These are phyloP conservation scores for Junco hyemalis DNA, from an alignment of 2,113 vertebrate genomes.

Conservation along the genomic window DNA sequence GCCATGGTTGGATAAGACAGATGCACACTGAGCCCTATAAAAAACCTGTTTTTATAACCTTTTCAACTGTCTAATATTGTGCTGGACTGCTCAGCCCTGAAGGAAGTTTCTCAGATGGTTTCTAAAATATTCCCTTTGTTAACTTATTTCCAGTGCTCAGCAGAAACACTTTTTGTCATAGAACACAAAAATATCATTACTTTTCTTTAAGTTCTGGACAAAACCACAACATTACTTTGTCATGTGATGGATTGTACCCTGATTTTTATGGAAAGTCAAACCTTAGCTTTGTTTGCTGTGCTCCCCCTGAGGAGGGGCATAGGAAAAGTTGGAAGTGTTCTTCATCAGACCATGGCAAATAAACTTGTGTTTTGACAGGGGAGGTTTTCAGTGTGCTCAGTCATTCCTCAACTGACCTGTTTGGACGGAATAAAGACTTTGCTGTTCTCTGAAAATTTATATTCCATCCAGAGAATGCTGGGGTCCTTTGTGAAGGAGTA, in stretches of 20 bases:
- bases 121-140: neutral
- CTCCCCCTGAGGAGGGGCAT: neutral
- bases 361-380: neutral
- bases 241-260: neutral
- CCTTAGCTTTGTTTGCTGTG: neutral
- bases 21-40: neutral
- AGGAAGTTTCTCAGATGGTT: neutral
- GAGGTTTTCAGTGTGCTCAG: neutral
- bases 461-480: neutral
- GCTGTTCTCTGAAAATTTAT: constrained; percentile 26
- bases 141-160: neutral
- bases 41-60: neutral
- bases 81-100: neutral
- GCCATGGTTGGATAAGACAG: neutral
- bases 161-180: neutral
- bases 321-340: neutral
- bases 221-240: neutral
- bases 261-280: neutral
- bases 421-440: constrained; percentile 21
- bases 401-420: neutral
- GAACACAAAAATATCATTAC: neutral
- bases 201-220: neutral
- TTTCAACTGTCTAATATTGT: neutral
- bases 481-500: constrained; percentile 14
- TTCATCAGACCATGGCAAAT: neutral